Evolutionary conservation across 2,888 invertebrate genomes (phyloP).

Genomic region (Cheilosia pagana): DNA sequence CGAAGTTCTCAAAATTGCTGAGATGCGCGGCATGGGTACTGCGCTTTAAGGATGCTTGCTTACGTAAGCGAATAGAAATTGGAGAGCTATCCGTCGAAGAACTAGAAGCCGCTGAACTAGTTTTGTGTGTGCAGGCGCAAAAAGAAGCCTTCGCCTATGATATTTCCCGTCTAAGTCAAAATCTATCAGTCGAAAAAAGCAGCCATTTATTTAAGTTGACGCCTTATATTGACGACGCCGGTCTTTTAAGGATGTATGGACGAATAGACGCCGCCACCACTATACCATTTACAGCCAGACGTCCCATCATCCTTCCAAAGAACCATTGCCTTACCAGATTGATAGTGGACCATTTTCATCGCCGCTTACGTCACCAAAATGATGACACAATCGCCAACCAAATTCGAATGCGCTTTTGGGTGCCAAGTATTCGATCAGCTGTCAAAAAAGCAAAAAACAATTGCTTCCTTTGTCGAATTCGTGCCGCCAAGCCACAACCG

Average conservation of each 20-base stretch:
- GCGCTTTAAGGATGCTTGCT: no score
- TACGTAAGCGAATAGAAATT: no score
- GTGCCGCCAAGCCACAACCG: conserved; percentile 47
- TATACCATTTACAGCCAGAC: neutral
- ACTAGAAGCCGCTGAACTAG: conserved; percentile 19
- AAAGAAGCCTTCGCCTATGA: conserved; percentile 4
- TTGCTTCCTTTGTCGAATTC: no score
- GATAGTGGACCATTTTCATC: conserved; percentile 33
- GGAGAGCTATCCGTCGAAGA: conserved; percentile 25
- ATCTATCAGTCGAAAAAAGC: neutral
- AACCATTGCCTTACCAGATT: conserved; percentile 20
- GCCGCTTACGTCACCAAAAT: conserved; percentile 20
- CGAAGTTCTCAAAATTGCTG: no score
- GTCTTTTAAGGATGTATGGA: conserved; percentile 15
- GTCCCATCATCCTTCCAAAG: conserved; percentile 36
- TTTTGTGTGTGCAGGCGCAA: conserved; percentile 21
- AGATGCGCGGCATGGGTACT: no score
- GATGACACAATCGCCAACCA: conserved; percentile 29
- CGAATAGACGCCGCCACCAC: conserved; percentile 36
- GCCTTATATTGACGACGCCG: conserved; percentile 8
- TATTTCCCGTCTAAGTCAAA: conserved; percentile 14
- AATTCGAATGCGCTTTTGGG: conserved; percentile 29
- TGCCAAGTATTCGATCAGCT: conserved; percentile 31
- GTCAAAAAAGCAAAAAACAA: no score
- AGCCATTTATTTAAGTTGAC: conserved; percentile 18